Evolutionary conservation across 2,113 vertebrate species (phyloP), one percentile per base, ranked within the genome.

Genomic region (Rhipidura dahli): DNA sequence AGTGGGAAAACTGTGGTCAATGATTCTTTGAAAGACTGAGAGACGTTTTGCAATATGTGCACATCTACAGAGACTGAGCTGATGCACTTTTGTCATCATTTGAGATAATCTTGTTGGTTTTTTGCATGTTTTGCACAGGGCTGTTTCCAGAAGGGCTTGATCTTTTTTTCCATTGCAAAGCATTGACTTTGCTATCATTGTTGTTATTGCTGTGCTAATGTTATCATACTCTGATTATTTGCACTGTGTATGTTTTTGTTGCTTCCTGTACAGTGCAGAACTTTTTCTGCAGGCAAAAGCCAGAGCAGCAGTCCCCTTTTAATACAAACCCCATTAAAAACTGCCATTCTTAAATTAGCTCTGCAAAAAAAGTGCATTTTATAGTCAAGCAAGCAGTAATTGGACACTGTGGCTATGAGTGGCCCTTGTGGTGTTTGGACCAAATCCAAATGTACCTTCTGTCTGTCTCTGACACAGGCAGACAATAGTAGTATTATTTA

Each of bases 401-500:
- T 98, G 98, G 98, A 98, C 98, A 98, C 98, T 98, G 98, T 98
- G 97, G 97, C 97, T 97, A 97, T 71, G 98, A 98, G 98, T 98
- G 97, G 98, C 97, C 98, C 98, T 98, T 94, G 98, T 97, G 93
- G 97, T 98, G 97, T 97, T 98, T 98, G 98, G 98, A 97, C 7
- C 39, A 16, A 68, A 88, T 98, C 98, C 98, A 98, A 98, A 98
- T 97, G 97, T 98, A 98, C 98, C 98, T 98, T 98, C 98, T 98
- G 98, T 98, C 98, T 98, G 98, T 98, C 98, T 98, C 97, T 97
- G 98, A 97, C 98, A 97, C 94, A 94, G 92, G 97, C 98, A 98
- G 97, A 98, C 98, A 98, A 98, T 98, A 96, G 98, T 75, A 68
- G 98, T 97, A 98, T 98, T 98, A 98, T 98, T 98, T 98, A 98